phyloP scores from a whole-genome alignment of 2,113 vertebrate genomes.

The Erythrolamprus reginae region DNA sequence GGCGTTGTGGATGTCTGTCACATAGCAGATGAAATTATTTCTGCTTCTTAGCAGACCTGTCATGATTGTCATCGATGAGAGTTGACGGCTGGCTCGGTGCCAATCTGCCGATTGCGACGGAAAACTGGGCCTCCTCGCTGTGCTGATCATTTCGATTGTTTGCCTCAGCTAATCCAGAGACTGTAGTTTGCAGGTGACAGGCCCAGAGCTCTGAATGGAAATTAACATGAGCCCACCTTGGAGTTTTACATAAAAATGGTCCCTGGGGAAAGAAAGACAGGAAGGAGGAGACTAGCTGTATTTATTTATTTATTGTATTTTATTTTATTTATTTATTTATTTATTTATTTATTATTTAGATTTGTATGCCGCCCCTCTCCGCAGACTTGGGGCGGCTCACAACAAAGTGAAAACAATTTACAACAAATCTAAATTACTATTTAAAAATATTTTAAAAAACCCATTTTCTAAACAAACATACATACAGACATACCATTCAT shows the following conservation, averaged over 20 bases:
- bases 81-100: not conserved
- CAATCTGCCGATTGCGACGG: not conserved
- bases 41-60: not conserved
- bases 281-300: not conserved
- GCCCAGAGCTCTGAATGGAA: not conserved
- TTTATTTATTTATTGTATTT: no score
- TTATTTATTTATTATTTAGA: no score
- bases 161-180: not conserved
- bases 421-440: no score
- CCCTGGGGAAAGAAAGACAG: not conserved
- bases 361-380: no score
- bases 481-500: no score
- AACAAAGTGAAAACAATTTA: no score
- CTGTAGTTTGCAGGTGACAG: not conserved
- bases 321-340: no score
- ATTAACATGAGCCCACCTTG: not conserved
- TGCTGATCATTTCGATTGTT: not conserved
- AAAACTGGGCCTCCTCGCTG: not conserved
- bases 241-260: not conserved
- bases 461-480: no score
- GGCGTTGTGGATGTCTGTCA: not conserved
- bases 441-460: no score
- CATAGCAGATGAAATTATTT: not conserved
- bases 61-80: not conserved
- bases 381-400: no score